Evolutionary conservation across 1,140 invertebrate genomes (phyloP), one percentile per base, ranked within the genome.

Genomic region (Physella acuta): DNA sequence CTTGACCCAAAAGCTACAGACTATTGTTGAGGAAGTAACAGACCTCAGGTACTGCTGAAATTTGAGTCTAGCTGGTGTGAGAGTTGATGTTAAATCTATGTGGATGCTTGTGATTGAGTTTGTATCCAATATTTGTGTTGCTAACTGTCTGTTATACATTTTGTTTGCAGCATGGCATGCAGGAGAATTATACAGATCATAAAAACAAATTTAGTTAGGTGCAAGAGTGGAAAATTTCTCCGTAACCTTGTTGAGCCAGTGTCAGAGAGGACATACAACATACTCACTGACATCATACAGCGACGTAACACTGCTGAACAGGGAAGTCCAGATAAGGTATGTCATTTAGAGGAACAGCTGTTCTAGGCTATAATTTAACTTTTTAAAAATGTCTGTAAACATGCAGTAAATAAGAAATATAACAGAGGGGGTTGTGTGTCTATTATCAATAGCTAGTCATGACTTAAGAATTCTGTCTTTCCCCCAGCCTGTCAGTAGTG

Each of bases 1-100:
- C n/a, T 67, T 82, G 3, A 76, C 84, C 28, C 80, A 84, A 26
- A 82, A 81, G 33, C 73, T 85, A 59, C 82, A 84, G 64, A 80
- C 76, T n/a, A 63, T 85, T 5, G 69, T 84, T 17, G 84, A 86
- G 71, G 84, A 86, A 39, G 79, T 82, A 30, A 14, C 64, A 28
- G 73, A 81, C 56, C 64, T 70, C 51, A 76, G 74, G 81, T 82
- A 71, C 52, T 28, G 20, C 0, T 1, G 4, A 55, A 24, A 2
- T n/a, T n/a, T 49, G n/a, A 56, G 8, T 26, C 53, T 56, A 16
- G 53, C 53, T 26, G 8, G 16, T 11, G 53, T 11, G 11, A 8
- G 26, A 8, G 16, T 56, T 8, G 16, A n/a, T 16, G 16, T 56
- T 56, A n/a, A 26, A n/a, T 56, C 53, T 56, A 16, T 16, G 53